Base-by-base conservation (phyloP, 2,888 invertebrate genomes). In the Gasteruption jaculator region DNA sequence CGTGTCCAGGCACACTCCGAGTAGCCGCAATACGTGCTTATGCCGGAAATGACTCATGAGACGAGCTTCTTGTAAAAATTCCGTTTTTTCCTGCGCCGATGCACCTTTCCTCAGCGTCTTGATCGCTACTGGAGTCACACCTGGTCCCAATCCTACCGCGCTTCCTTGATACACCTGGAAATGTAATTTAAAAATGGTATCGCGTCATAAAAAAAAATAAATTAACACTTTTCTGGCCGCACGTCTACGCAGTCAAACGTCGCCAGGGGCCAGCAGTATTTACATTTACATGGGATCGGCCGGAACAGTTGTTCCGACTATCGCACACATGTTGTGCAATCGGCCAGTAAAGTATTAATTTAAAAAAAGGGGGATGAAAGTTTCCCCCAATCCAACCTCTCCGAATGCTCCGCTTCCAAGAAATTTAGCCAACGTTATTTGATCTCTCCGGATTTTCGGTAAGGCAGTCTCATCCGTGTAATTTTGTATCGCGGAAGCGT, bases 41-140 rank as follows among this genome's bases (percentile, higher is more conserved):
- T 99, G 96, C 56, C 91, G 90, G 69, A 99, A 96, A 67, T 96
- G 94, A 39, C 91, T 91, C 95, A 99, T 96, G 30, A 97, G 72
- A 54, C 92, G 86, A 0, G 97, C 97, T 73, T 99, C 97, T 72
- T 96, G 93, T 8, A 97, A 73, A 62, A 99, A 95, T 70, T 96
- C 95, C 1, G 83, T 81, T 66, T 91, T 91, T 65, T 94, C 92
- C 60, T 86, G 86, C 38, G 89, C 86, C 0, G 86, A 86, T 3
- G 94, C 92, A 12, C 91, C 92, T 72, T 95, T 92, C 30, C 92
- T 80, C 37, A 97, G 74, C 0, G 92, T 94, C 86, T 95, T 95
- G 22, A 95, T 86, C 8, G 95, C 95, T n/a, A 95, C 92, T 61
- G 85, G 83, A 12, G 81, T 85, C 42, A 60, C 61, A 15, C 75